Percentiles rank a stretch among this genome's conserved stretches.
phyloP scores from a whole-genome alignment of 2,797 vertebrate genomes.

The Leptoclinus maculatus region DNA sequence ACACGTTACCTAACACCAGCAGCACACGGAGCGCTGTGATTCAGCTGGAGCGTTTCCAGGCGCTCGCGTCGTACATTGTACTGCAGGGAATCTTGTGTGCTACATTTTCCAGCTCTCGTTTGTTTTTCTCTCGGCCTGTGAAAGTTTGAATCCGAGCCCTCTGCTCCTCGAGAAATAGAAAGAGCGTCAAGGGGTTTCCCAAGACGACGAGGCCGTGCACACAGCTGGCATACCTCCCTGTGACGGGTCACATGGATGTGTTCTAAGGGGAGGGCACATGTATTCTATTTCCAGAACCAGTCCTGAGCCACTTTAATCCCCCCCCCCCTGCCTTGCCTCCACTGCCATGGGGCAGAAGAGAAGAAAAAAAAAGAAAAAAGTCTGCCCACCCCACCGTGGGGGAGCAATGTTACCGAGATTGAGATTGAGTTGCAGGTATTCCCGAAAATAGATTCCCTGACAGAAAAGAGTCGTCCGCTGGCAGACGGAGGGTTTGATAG shows the following conservation, averaged over 20 bases:
- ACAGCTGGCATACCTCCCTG: constrained; percentile 65
- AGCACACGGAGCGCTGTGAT: constrained; percentile 47
- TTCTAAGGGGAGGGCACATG: constrained; percentile 56
- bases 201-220: constrained; percentile 32
- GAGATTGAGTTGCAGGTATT: constrained; percentile 83
- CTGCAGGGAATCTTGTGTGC: constrained; percentile 62
- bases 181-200: constrained; percentile 54
- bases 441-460: constrained; percentile 82
- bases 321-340: constrained; percentile 56
- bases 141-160: constrained; percentile 30
- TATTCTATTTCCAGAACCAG: constrained; percentile 83
- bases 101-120: constrained; percentile 43
- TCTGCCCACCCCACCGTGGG: constrained; percentile 34
- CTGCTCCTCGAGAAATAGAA: neutral
- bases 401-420: constrained; percentile 76
- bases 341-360: constrained; percentile 59
- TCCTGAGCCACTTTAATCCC: constrained; percentile 81
- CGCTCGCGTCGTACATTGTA: constrained; percentile 43
- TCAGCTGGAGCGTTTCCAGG: constrained; percentile 37
- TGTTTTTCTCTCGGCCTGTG: constrained; percentile 25
- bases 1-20: constrained; percentile 65
- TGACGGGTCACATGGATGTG: constrained; percentile 60
- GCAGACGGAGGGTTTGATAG: constrained; percentile 68
- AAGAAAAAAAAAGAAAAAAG: constrained; percentile 36
- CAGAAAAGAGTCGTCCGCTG: constrained; percentile 69